A percentile compares a stretch with the other conserved stretches of the same genome.
These are phyloP conservation scores for Uromys caudimaculatus DNA, from an alignment of 2,797 vertebrate species.

Conservation along the genomic window DNA sequence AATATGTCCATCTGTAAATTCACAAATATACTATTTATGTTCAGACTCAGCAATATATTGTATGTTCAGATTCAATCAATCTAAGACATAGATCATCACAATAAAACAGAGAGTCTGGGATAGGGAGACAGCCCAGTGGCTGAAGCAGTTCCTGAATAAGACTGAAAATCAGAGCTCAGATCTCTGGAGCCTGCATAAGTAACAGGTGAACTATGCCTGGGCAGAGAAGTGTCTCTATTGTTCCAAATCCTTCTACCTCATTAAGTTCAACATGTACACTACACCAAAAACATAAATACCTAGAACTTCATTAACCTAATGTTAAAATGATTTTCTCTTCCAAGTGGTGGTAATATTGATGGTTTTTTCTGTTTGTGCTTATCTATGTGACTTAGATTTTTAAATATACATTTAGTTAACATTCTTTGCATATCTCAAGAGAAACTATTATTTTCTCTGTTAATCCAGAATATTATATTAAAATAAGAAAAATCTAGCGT, in stretches of 20 bases:
- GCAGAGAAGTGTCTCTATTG: neutral
- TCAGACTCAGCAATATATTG: neutral
- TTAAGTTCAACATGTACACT: neutral
- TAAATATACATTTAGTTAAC: neutral
- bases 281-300: neutral
- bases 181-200: neutral
- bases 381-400: neutral
- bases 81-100: neutral
- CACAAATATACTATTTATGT: neutral
- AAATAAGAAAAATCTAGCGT: neutral
- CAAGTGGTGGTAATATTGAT: neutral
- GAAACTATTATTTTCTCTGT: neutral
- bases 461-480: neutral
- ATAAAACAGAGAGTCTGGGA: neutral
- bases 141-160: too few species aligned
- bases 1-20: neutral
- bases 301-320: neutral
- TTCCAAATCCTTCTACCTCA: neutral
- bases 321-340: neutral
- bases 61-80: neutral
- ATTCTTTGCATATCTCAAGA: neutral
- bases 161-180: neutral
- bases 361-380: neutral
- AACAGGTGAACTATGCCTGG: neutral
- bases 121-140: too few species aligned